Percentiles rank a stretch among this genome's conserved stretches.
These are phyloP conservation scores for Neopipo cinnamomea DNA, from an alignment of 2,113 vertebrate genomes.

Conservation along the genomic window DNA sequence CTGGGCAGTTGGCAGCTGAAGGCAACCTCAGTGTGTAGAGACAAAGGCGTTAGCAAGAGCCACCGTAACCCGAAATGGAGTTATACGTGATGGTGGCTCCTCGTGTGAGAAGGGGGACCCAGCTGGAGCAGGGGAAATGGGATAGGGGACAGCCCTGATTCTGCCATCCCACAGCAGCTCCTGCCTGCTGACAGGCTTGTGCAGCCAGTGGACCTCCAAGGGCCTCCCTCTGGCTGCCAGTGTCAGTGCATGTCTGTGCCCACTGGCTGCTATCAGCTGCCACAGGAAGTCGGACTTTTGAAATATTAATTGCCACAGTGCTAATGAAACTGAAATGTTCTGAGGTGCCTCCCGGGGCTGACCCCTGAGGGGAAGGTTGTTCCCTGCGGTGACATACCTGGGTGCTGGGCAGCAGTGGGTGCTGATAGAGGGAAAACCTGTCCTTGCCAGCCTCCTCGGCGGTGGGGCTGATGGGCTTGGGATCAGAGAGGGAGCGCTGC, in stretches of 20 bases:
- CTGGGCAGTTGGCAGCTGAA: background rate
- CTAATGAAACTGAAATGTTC: background rate
- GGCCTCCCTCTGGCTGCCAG: background rate
- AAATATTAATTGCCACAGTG: background rate
- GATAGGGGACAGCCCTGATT: background rate
- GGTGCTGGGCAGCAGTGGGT: slow-evolving; percentile 84
- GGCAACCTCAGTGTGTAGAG: accelerated
- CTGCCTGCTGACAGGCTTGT: background rate
- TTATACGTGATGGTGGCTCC: accelerated
- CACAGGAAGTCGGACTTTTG: background rate
- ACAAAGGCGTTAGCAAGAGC: background rate
- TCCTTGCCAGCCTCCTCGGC: slow-evolving; percentile 91
- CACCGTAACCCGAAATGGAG: background rate
- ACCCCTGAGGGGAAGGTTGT: background rate
- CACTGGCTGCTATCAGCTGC: background rate
- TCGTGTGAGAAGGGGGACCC: background rate
- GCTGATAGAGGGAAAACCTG: slow-evolving; percentile 93
- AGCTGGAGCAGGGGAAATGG: background rate
- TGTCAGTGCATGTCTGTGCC: background rate
- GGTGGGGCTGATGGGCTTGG: slow-evolving; percentile 97
- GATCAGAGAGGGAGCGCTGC: slow-evolving; percentile 96
- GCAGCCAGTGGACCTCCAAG: background rate
- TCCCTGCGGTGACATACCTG: slow-evolving; percentile 79
- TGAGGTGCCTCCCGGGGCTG: background rate
- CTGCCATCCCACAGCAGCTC: background rate